Base-by-base conservation (phyloP, 2,797 vertebrate genomes). In the Enteromius viviparus region DNA sequence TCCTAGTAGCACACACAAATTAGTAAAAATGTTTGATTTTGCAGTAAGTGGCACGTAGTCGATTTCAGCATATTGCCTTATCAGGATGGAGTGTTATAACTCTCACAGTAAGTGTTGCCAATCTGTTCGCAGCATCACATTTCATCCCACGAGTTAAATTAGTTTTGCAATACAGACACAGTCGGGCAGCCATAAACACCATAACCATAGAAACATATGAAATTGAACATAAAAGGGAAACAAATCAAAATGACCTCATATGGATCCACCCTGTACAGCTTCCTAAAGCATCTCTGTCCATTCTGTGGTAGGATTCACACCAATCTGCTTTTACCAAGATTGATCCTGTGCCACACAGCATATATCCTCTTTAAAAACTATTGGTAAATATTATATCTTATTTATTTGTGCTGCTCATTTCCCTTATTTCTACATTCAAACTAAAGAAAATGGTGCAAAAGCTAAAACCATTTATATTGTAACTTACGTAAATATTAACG, bases 61-160 rank as follows among this genome's bases (percentile, higher is more conserved):
- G 42, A 66, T 78, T 78, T 68, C 62, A 66, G 62, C 62, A 66
- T 78, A 78, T 78, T 78, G 62, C 60, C 45, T 78, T 68, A 78
- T 68, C 62, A 51, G 29, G 45, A 51, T 68, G 76, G 62, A 78
- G 76, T 66, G 76, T 78, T 78, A 66, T 37, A 68, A 53, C 76
- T 78, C 76, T 66, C 62, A 78, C 45, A 78, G 66, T 78, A 78
- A 78, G 62, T 53, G 76, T 78, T 37, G 29, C 26, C 45, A 68
- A 70, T 80, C 65, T 70, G 47, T 55, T 80, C 49, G 58, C 49
- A 21, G 49, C 34, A 58, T 80, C 65, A 80, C 66, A 79, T 51
- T 79, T 79, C 47, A 45, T 66, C 66, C 64, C 49, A 70, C n/a
- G 8, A 40, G 66, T 53, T 55, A 70, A 69, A 69, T 68, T 70